Percentiles rank a stretch among this genome's conserved stretches.
Evolutionary conservation across 2,888 invertebrate genomes (phyloP).

Genomic region (Choristoneura rosaceana): DNA sequence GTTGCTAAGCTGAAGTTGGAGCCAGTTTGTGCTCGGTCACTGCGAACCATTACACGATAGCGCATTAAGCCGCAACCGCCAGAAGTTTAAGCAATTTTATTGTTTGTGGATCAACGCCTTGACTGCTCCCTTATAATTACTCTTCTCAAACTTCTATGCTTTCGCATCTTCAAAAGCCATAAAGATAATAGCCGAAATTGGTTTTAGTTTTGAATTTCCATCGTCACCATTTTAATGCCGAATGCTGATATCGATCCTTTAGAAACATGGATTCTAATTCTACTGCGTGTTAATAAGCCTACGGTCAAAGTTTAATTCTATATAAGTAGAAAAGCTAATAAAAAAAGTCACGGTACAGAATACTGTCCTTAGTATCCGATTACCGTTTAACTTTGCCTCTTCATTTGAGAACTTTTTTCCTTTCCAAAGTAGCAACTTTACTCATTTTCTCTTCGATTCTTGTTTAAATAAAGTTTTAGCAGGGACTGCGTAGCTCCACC

Average conservation of each 20-base stretch:
- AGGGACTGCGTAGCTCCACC: constrained; percentile 63
- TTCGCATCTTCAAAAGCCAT: constrained; percentile 50
- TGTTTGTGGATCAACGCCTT: constrained; percentile 62
- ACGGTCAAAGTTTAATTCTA: constrained; percentile 17
- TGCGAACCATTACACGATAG: constrained; percentile 70
- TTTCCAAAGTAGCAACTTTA: constrained; percentile 68
- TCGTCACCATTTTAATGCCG: constrained; percentile 3
- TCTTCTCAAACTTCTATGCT: constrained; percentile 57
- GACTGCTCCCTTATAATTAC: constrained; percentile 62
- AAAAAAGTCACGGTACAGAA: constrained; percentile 38
- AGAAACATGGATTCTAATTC: background rate
- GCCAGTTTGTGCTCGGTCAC: constrained; percentile 73
- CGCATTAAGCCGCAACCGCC: constrained; percentile 61
- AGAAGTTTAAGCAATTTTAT: constrained; percentile 71
- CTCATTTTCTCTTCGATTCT: constrained; percentile 78
- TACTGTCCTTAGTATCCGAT: constrained; percentile 63
- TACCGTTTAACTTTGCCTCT: constrained; percentile 70
- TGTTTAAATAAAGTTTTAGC: constrained; percentile 72
- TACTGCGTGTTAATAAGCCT: constrained; percentile 7
- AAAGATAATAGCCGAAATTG: constrained; percentile 39
- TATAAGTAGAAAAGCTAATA: constrained; percentile 33
- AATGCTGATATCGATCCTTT: constrained; percentile 13
- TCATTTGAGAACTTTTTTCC: constrained; percentile 67
- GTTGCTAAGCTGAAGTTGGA: constrained; percentile 68
- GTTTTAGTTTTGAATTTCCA: constrained; percentile 14